These are phyloP conservation scores for Vipera ursinii DNA, from an alignment of 2,797 vertebrate species.

Conservation along the genomic window DNA sequence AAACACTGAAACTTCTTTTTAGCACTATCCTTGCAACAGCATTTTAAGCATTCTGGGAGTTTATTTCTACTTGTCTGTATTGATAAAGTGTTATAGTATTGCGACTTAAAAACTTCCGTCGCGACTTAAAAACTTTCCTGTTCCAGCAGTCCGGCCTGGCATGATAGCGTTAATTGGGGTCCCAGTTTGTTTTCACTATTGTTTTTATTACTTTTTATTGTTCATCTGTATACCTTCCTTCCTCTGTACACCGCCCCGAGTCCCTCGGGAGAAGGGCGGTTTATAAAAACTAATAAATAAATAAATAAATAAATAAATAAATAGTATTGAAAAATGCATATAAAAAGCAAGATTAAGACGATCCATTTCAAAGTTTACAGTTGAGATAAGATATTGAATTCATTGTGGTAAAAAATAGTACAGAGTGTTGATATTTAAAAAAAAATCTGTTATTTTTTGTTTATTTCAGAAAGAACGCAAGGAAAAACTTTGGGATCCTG, in stretches of 20 bases:
- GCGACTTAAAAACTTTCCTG: no score
- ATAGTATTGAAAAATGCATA: not conserved
- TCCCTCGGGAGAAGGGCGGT: no score
- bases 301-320: no score
- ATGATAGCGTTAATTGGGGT: no score
- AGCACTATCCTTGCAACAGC: not conserved
- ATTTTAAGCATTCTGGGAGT: not conserved
- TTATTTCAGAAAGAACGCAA: conserved; percentile 90
- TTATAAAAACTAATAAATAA: no score
- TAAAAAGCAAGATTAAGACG: not conserved
- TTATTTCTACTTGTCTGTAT: not conserved
- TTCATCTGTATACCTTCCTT: no score
- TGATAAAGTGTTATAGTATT: not conserved
- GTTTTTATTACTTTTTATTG: no score
- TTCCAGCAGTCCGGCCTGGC: no score
- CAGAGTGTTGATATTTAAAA: not conserved
- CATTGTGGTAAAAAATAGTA: not conserved
- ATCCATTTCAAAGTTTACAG: not conserved
- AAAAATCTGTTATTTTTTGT: not conserved
- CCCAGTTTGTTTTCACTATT: no score
- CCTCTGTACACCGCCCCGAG: no score
- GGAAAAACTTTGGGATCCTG: conserved; percentile 95
- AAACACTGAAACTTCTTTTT: not conserved
- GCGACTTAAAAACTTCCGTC: no score
- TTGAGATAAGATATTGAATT: not conserved